Evolutionary conservation across 2,888 invertebrate species (phyloP), one percentile per base, ranked within the genome.

Genomic region (Polyommatus icarus): DNA sequence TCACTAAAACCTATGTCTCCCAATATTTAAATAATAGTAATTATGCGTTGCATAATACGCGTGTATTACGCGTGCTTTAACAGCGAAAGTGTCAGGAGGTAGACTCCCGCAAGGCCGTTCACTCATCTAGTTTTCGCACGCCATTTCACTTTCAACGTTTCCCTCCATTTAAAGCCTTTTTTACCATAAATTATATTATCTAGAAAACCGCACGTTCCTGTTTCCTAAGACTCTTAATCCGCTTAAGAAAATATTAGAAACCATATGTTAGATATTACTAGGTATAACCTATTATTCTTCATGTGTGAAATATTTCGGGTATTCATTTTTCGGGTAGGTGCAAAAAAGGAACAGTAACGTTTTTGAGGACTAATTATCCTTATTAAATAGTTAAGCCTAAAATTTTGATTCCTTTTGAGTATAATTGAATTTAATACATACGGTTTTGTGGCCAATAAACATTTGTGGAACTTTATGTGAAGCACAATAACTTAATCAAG

Each of bases 71-170:
- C 32, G 73, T 50, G 67, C 61, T 77, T 46, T 18, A 73, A 76
- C 57, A 67, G 78, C 84, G 83, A 84, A 85, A 86, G 84, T 84
- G 57, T 36, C 78, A 77, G 80, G 77, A 80, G 79, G 78, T 79
- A 83, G 82, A 83, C 83, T 82, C 89, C 83, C 82, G 84, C 84
- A 86, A 88, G 89, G 89, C 85, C 87, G 85, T 89, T 90, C 86
- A 87, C 90, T 87, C 71, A 83, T 84, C 86, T 84, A 84, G 88
- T 88, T 91, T 92, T 91, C 91, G 84, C 91, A 91, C 90, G 89
- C 85, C 84, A 85, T 87, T 86, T 88, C 89, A 88, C 91, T 91
- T 91, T 90, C 90, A 86, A 87, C 87, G 85, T 91, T 91, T 91
- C 91, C 89, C 90, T 88, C 89, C 89, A 88, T 90, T 88, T 88